Percentiles rank a stretch among this genome's conserved stretches.
phyloP scores from a whole-genome alignment of 1,140 invertebrate genomes.

The Danaus melanippus region DNA sequence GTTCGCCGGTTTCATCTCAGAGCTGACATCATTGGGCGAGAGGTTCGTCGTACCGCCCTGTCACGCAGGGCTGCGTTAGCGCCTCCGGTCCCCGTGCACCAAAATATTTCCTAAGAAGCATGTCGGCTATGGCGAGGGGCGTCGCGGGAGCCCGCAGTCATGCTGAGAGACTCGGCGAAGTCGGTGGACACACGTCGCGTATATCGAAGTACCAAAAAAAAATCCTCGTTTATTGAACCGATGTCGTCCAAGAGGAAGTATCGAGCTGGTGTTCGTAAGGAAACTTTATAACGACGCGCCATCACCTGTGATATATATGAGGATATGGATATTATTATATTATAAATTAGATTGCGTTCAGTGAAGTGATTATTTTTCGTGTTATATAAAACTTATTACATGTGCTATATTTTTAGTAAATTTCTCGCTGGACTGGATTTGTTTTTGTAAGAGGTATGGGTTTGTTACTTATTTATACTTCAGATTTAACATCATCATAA shows the following conservation, averaged over 20 bases:
- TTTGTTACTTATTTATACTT: no score
- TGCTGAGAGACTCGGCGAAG: slow-evolving; percentile 66
- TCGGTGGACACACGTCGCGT: slow-evolving; percentile 61
- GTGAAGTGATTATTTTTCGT: slow-evolving; percentile 49
- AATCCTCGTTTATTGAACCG: slow-evolving; percentile 48
- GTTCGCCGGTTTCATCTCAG: slow-evolving; percentile 14
- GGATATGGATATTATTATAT: slow-evolving; percentile 45
- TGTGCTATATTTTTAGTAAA: slow-evolving; percentile 16
- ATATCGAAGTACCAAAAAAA: slow-evolving; percentile 54
- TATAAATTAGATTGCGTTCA: slow-evolving; percentile 36
- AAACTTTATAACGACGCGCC: slow-evolving; percentile 57
- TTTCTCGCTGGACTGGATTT: slow-evolving; percentile 19
- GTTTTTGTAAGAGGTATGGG: slow-evolving; percentile 27
- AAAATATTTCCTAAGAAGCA: slow-evolving; percentile 62
- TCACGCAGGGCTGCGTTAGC: slow-evolving; percentile 51
- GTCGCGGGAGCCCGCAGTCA: slow-evolving; percentile 68
- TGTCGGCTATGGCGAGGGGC: slow-evolving; percentile 60
- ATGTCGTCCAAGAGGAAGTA: slow-evolving; percentile 34
- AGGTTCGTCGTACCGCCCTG: slow-evolving; percentile 53
- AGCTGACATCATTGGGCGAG: slow-evolving; percentile 49
- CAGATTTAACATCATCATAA: no score
- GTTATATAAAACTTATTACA: slow-evolving; percentile 23
- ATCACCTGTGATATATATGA: slow-evolving; percentile 54
- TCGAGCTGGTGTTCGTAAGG: slow-evolving; percentile 22
- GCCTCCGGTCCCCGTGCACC: slow-evolving; percentile 39